phyloP scores from a whole-genome alignment of 2,888 invertebrate species.

The Ypsolopha sequella region DNA sequence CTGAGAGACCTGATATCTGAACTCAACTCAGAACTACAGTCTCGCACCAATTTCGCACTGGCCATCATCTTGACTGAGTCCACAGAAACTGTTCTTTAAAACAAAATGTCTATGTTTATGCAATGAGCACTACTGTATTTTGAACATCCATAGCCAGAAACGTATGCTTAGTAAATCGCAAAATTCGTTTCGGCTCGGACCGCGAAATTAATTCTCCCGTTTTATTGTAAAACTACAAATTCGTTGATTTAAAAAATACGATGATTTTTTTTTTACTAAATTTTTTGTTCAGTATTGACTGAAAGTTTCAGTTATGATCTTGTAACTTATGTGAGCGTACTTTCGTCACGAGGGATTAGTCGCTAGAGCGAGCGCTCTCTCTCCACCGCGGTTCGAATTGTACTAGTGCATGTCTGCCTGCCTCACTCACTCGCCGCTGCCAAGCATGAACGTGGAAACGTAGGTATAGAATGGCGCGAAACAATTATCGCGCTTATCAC shows the following conservation, averaged over 20 bases:
- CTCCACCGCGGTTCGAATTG: constrained; percentile 28
- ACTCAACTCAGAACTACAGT: constrained; percentile 64
- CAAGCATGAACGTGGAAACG: not conserved
- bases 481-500: no score
- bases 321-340: not conserved
- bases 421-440: not conserved
- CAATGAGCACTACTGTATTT: not conserved
- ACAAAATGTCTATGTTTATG: not conserved
- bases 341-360: constrained; percentile 21
- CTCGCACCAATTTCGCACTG: constrained; percentile 66
- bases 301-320: no score
- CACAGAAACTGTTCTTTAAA: not conserved
- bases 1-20: constrained; percentile 62
- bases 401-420: constrained; percentile 26
- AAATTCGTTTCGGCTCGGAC: not conserved
- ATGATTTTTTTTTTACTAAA: no score
- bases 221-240: no score
- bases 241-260: no score
- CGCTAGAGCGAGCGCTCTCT: constrained; percentile 31
- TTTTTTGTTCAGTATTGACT: no score
- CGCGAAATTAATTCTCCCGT: constrained; percentile 1
- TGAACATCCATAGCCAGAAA: not conserved
- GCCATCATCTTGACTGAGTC: constrained; percentile 58
- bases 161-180: not conserved
- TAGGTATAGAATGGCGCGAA: no score